phyloP scores from a whole-genome alignment of 2,113 vertebrate species.

The Pristiophorus japonicus region DNA sequence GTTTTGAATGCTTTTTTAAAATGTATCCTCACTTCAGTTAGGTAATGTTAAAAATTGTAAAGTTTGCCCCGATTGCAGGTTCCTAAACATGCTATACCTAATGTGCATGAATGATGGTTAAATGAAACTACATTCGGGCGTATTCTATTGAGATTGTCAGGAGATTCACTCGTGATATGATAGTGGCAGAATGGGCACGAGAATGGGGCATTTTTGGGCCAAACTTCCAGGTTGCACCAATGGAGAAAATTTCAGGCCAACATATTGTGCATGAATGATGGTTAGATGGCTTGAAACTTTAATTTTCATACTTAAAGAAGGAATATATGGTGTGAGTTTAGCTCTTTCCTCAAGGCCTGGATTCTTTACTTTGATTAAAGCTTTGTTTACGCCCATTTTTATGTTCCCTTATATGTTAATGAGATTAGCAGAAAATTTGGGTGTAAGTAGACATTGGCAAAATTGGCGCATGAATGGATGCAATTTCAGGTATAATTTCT shows the following conservation, averaged over 20 bases:
- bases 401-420: neutral
- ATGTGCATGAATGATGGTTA: neutral
- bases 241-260: neutral
- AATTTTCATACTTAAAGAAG: neutral
- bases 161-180: too few species aligned
- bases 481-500: too few species aligned
- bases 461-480: too few species aligned
- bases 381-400: neutral
- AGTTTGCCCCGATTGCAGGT: neutral
- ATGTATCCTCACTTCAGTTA: neutral
- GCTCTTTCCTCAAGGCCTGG: neutral
- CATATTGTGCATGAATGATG: neutral
- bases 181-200: neutral
- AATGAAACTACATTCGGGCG: neutral
- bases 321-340: neutral
- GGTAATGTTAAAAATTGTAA: neutral
- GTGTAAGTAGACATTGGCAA: too few species aligned
- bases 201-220: neutral
- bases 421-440: too few species aligned
- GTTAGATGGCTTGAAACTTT: neutral
- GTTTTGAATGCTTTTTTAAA: neutral
- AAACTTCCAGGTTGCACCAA: neutral
- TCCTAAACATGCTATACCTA: neutral
- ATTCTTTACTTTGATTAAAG: neutral
- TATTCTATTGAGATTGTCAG: neutral